Evolutionary conservation across 2,113 vertebrate genomes (phyloP).

Genomic region (Sminthopsis crassicaudata): DNA sequence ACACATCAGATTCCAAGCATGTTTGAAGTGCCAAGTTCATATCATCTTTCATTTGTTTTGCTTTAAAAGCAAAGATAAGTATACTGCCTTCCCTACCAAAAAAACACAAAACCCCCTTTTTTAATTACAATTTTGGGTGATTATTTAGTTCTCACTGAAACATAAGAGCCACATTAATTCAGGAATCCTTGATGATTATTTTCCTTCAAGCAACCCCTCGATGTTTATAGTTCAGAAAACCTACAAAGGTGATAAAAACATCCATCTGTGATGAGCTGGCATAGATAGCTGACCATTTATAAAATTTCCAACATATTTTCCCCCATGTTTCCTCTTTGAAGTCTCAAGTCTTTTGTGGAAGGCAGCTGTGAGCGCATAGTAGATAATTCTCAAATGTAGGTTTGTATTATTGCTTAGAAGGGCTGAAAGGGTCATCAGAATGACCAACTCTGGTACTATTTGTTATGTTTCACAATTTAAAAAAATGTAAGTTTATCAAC

Average conservation of each 20-base stretch:
- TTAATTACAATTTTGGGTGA: conserved; percentile 32
- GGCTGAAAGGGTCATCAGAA: conserved; percentile 34
- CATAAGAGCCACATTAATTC: conserved; percentile 29
- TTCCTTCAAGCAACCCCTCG: conserved; percentile 50
- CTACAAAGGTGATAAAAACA: conserved; percentile 31
- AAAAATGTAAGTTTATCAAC: neutral
- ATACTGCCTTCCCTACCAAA: conserved; percentile 49
- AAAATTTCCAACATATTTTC: neutral
- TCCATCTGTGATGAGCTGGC: conserved; percentile 22
- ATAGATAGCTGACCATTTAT: neutral
- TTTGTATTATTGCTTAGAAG: neutral
- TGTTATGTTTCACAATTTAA: conserved; percentile 27
- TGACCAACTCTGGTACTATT: neutral
- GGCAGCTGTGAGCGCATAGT: neutral
- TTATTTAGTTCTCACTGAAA: conserved; percentile 51
- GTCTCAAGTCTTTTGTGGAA: neutral
- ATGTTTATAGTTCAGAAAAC: conserved; percentile 12
- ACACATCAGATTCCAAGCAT: conserved; percentile 68
- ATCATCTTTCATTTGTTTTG: conserved; percentile 71
- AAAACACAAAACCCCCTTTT: neutral
- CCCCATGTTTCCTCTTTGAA: neutral
- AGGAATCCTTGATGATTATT: neutral
- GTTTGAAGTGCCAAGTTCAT: conserved; percentile 67
- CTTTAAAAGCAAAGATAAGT: conserved; percentile 59
- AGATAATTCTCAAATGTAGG: conserved; percentile 13